These are phyloP conservation scores for Esox lucius DNA, from an alignment of 2,797 vertebrate species.

Conservation along the genomic window DNA sequence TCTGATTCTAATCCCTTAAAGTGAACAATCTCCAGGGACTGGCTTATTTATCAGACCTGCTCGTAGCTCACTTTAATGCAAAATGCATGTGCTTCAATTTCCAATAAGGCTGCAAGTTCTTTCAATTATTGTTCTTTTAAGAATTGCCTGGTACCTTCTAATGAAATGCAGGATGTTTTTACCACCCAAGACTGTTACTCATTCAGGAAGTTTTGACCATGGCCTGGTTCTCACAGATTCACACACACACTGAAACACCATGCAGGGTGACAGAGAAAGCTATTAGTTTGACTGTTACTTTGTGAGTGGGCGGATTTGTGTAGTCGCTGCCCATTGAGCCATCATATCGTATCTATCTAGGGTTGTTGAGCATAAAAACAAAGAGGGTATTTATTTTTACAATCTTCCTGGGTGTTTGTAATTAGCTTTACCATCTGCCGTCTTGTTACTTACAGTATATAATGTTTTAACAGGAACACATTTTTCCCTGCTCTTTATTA, in stretches of 20 bases:
- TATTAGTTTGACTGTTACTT: not conserved
- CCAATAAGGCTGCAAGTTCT: slow-evolving; percentile 3
- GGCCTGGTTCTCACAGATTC: not conserved
- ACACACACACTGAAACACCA: not conserved
- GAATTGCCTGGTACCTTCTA: not conserved
- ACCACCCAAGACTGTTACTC: not conserved
- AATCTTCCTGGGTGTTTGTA: not conserved
- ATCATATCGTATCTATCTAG: not conserved
- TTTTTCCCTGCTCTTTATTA: too few species aligned
- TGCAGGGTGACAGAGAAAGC: not conserved
- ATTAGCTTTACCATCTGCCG: slow-evolving; percentile 4
- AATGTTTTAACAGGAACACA: not conserved
- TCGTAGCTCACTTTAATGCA: not conserved
- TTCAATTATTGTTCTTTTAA: not conserved
- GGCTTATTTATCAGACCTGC: not conserved
- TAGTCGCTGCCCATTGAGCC: not conserved
- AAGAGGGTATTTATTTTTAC: not conserved
- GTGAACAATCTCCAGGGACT: not conserved
- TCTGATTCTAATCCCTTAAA: slow-evolving; percentile 2
- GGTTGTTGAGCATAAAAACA: not conserved
- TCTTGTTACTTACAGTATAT: not conserved
- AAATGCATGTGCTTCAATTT: not conserved
- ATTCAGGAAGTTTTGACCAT: not conserved
- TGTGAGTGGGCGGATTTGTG: not conserved
- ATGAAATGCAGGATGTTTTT: not conserved